phyloP scores from a whole-genome alignment of 2,113 vertebrate species.

The Hiodon tergisus region DNA sequence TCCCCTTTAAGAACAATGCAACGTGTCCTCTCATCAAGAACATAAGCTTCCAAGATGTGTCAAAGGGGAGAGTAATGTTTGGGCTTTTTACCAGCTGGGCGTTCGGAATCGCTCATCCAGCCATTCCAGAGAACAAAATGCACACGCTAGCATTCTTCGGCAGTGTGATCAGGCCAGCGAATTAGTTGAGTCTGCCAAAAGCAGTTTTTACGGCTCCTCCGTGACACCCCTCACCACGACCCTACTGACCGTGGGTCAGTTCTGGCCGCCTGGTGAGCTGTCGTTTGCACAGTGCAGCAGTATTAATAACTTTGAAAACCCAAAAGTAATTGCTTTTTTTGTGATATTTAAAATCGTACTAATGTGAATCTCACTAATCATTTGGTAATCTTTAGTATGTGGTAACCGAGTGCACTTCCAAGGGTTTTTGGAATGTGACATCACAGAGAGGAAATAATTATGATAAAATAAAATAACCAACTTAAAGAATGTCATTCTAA shows the following conservation, averaged over 20 bases:
- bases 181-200: slow-evolving; percentile 13
- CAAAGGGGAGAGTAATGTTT: slow-evolving; percentile 7
- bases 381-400: too few species aligned
- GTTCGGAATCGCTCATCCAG: slow-evolving; percentile 15
- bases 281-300: background rate
- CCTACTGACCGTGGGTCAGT: background rate
- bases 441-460: too few species aligned
- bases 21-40: background rate
- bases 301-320: too few species aligned
- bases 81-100: slow-evolving; percentile 6
- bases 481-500: too few species aligned
- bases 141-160: slow-evolving; percentile 14
- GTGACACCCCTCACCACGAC: background rate
- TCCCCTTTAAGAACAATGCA: background rate
- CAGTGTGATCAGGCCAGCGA: slow-evolving; percentile 19
- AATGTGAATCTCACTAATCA: too few species aligned
- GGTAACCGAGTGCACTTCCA: too few species aligned
- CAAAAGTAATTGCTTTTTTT: too few species aligned
- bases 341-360: too few species aligned
- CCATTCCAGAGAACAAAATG: background rate
- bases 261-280: background rate
- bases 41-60: background rate
- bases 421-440: too few species aligned
- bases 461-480: too few species aligned
- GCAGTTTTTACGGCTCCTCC: slow-evolving; percentile 15